Evolutionary conservation across 2,797 vertebrate genomes (phyloP), one percentile per base, ranked within the genome.

Genomic region (Eutrigla gurnardus): DNA sequence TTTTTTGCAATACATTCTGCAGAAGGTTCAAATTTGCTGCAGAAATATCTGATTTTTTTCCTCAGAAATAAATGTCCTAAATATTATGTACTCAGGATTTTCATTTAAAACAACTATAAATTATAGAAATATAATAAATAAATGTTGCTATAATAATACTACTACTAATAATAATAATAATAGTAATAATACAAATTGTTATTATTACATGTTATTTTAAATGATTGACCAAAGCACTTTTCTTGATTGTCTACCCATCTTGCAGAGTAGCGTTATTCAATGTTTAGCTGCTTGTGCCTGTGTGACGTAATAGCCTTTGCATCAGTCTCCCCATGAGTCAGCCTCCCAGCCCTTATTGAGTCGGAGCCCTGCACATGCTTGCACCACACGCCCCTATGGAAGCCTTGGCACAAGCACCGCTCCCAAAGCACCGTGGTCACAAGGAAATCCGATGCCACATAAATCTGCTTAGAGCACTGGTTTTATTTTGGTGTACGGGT

Each of bases 391-490:
- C 43, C 66, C 59, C 53, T 33, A 14, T 72, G 72, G 64, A 69
- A 70, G 65, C 71, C 59, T 65, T 6, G 46, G 75, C 75, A 61
- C 70, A 64, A 52, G 55, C 12, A 5, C 46, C 17, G 64, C 69
- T 71, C 70, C 81, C 61, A 78, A 63, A 74, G 69, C 78, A 80
- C 77, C 75, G 12, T 18, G 32, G 49, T 54, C 70, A 65, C 73
- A 83, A 57, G 81, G 88, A 87, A 89, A 89, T 85, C 18, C 58
- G 55, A 87, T 36, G 60, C 81, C 70, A 40, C 70, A 61, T 82
- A 61, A 80, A 83, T 85, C 72, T 73, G 74, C 88, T 84, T 77
- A 63, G 80, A 69, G 49, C 66, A 55, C 61, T 64, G 65, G 70
- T 82, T 88, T 82, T 83, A 81, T 88, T 86, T 89, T 37, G 62